Evolutionary conservation across 2,797 vertebrate species (phyloP), one percentile per base, ranked within the genome.

Genomic region (Micropoecilia bifurca): DNA sequence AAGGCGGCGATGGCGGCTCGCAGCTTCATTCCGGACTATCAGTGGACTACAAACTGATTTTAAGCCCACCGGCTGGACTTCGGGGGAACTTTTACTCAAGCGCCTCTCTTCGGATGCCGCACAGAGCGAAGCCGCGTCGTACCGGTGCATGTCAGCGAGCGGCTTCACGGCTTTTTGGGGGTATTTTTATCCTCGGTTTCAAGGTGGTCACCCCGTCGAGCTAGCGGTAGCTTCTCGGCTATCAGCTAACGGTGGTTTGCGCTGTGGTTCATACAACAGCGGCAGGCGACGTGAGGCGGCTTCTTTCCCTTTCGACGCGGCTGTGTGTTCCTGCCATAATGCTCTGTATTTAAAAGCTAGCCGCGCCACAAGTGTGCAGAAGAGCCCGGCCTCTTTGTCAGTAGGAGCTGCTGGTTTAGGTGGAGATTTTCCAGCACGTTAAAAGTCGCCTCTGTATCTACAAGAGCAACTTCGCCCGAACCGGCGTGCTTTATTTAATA

Each of bases 11-110:
- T 96, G 96, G 96, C 96, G 96, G 95, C 96, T 94, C 94, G 93
- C 96, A 95, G 95, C 90, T 95, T 91, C 93, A 94, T 96, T 95
- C 94, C 94, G 96, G 96, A 95, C 96, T 92, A 93, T 91, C 82
- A 94, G 90, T 92, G 93, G 94, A 94, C 93, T 94, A 93, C 94
- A 95, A 93, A 91, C 93, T 77, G 90, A 91, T 92, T 93, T 87
- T 90, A 92, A 84, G 92, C 89, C 84, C 90, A 71, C 90, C 90
- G 90, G 90, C 77, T 88, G 66, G 81, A 92, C 91, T 95, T 94
- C 87, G 57, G 45, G 81, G 74, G 45, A 87, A 93, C 91, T 94
- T 90, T 82, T 75, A 28, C 57, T 45, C 71, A 66, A 68, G 83
- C 18, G 84, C 68, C 80, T 82, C 61, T 61, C 39, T 50, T 75